Evolutionary conservation across 2,797 vertebrate species (phyloP), one percentile per base, ranked within the genome.

Genomic region (Scolopax bukidnonensis): DNA sequence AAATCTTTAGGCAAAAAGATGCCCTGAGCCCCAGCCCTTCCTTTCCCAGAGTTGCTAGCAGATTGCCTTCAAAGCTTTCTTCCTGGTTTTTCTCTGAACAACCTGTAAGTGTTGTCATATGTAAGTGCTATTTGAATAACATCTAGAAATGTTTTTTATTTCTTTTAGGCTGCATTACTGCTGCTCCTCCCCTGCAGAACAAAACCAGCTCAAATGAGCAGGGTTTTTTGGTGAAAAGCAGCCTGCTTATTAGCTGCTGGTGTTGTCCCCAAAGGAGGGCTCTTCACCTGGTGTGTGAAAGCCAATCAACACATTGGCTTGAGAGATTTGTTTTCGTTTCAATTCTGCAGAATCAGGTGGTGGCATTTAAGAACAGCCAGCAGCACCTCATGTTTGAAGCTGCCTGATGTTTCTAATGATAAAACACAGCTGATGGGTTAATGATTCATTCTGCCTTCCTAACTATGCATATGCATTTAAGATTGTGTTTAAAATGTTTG

Each of bases 71-170:
- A 12, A 25, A 28, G 51, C 40, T 25, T 11, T 74, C 19, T 20
- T 70, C 24, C 41, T 21, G 10, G 2, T 18, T 65, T 32, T 56
- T 3, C 17, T 57, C 51, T 0, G 20, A 56, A 16, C 36, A 47
- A 17, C 27, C 24, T 6, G 33, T 16, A 45, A 33, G 56, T 50
- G 20, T 15, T 15, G 16, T 7, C 2, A 2, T 3, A 5, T 1
- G 74, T 27, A 64, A 87, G 57, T 27, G 53, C 19, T 16, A 17
- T 20, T 1, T 12, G 21, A 20, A 0, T 5, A 63, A 67, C 54
- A 54, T 7, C 5, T 0, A 2, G 8, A 24, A 17, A 2, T 2
- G 32, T 16, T 12, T 18, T 18, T 24, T 3, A 5, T 6, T 51
- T 19, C 57, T 25, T 50, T 11, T 0, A n/a, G 14, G 54, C 41